Base-by-base conservation (phyloP, 2,113 vertebrate species). In the Oncorhynchus mykiss region DNA sequence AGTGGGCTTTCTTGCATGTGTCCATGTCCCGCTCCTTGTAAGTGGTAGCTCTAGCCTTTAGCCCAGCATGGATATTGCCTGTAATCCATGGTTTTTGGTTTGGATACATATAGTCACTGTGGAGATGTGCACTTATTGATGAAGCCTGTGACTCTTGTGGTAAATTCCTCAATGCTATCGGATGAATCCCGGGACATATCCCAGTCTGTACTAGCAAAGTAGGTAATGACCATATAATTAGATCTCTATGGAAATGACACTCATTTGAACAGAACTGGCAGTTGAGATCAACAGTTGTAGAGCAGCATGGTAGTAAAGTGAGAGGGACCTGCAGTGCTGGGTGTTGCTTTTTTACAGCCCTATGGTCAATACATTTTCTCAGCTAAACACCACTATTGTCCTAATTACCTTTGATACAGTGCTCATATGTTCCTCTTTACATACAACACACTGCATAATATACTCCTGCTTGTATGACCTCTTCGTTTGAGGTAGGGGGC, bases 401-500 rank as follows among this genome's bases (percentile, higher is more conserved):
- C 84, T 82, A 89, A 88, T 90, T 90, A 87, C 75, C 68, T 72
- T 57, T 48, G 14, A 79, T 77, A 82, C 76, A 29, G 65, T 67
- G 5, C 27, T 45, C 16, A 18, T 67, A 67, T 20, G 25, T 67
- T 31, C 65, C 4, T 29, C 39, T 31, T 27, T 57, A 57, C 39
- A 45, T 45, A 45, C 8, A 45, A 45, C 9, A 3, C 9, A 45
- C 39, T 45, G 39, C 39, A 45, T 45, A 45, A 45, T 45, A 11
- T 4, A 57, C 54, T 20, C 20, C 13, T 57, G 54, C 54, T 22
- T 62, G 20, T 62, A 62, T 22, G 5, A 62, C 16, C 20, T 62
- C 7, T 22, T 20, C 1, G 18, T 74, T 71, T 64, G 82, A 89
- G 85, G 70, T 85, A 93, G 93, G 83, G 86, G 91, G 92, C 93